Evolutionary conservation across 2,113 vertebrate species (phyloP).

Genomic region (Anguilla rostrata): DNA sequence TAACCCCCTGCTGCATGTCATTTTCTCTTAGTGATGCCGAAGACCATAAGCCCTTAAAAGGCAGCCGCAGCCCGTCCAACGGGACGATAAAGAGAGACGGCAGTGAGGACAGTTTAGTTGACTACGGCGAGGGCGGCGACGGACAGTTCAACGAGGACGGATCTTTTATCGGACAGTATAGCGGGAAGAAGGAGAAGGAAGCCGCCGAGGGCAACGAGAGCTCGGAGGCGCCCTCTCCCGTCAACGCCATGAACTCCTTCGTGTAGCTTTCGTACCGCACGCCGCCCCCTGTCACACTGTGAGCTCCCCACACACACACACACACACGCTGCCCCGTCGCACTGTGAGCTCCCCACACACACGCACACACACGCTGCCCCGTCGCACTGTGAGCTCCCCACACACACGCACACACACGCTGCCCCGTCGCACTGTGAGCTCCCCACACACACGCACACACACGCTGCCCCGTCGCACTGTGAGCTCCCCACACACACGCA

Average conservation of each 20-base stretch:
- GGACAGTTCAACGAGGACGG: constrained; percentile 98
- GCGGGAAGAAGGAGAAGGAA: constrained; percentile 97
- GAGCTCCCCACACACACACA: constrained; percentile 41
- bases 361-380: too few species aligned
- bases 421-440: too few species aligned
- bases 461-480: too few species aligned
- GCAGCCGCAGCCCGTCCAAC: constrained; percentile 93
- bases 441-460: background rate
- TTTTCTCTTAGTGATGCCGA: constrained; percentile 83
- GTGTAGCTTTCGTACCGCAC: constrained; percentile 67
- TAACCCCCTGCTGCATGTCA: constrained; percentile 9
- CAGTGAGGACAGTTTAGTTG: constrained; percentile 95
- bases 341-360: too few species aligned
- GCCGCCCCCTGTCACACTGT: constrained; percentile 52
- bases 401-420: background rate
- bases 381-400: too few species aligned
- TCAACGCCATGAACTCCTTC: constrained; percentile 98
- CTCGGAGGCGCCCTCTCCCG: constrained; percentile 94
- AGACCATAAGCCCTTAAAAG: constrained; percentile 95
- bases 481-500: too few species aligned
- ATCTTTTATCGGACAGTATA: constrained; percentile 97
- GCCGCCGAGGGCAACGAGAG: constrained; percentile 95
- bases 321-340: too few species aligned
- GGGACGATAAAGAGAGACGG: constrained; percentile 96
- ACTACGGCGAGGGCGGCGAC: constrained; percentile 96